Base-by-base conservation (phyloP, 2,888 invertebrate genomes). In the Pseudococcus jackbeardsleyi region DNA sequence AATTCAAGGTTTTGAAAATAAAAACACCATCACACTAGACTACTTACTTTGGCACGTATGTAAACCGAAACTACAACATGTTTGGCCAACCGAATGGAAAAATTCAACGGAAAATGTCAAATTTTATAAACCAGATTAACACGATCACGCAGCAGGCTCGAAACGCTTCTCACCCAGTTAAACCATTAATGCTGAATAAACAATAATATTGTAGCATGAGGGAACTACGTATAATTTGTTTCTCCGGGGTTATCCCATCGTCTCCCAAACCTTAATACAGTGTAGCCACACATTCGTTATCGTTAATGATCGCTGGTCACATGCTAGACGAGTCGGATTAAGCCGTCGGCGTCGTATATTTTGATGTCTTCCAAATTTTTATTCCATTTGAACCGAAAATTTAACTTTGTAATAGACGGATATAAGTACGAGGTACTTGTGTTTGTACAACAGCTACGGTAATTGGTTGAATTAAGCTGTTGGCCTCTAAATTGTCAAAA, bases 81-180 rank as follows among this genome's bases (percentile, higher is more conserved):
- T 50, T 50, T 50, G 15, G 17, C 50, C 5, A 50, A 50, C 17
- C 15, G 7, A 17, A 19, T 12, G 64, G 22, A 64, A 64, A 64
- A 64, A 22, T 11, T 22, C 12, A 9, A 22, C 64, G 50, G 17
- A 64, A 64, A 64, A 64, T 64, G 64, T 64, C 64, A 64, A 64
- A 64, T 22, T 64, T 64, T 19, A 64, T 64, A 22, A 19, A 64
- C 64, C 22, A 64, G 64, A 64, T 64, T 64, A 64, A 64, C 64
- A 64, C 64, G 64, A 64, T 26, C 26, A 39, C 77, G 39, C 77
- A 77, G 15, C 15, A 26, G 33, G 33, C 77, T 77, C 33, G 77
- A 50, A 72, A 77, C 77, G 17, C 77, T 77, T 77, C 77, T 77
- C 77, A 77, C 77, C 77, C 77, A 77, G 77, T 39, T 77, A 77